phyloP scores from a whole-genome alignment of 2,113 vertebrate genomes.

The Chionomys nivalis region DNA sequence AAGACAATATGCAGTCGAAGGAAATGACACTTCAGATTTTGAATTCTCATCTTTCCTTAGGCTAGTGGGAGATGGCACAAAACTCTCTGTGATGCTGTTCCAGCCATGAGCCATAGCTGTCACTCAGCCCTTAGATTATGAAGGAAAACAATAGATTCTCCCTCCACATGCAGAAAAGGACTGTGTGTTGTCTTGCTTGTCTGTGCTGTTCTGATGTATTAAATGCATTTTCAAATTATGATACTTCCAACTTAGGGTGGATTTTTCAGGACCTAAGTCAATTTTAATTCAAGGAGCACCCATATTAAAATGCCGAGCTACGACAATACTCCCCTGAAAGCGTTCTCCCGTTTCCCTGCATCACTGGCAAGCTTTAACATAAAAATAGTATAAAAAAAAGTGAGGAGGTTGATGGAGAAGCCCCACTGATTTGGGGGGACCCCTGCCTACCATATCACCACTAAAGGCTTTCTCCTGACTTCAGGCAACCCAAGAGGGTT shows the following conservation, averaged over 20 bases:
- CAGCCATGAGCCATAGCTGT: neutral
- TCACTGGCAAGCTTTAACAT: neutral
- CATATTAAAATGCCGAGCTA: neutral
- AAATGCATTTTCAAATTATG: neutral
- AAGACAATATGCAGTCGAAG: neutral
- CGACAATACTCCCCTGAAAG: neutral
- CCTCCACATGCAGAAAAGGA: neutral
- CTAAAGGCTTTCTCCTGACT: slow-evolving; percentile 22
- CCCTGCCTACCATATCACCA: neutral
- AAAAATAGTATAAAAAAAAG: neutral
- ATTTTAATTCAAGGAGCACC: neutral
- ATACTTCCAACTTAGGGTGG: neutral
- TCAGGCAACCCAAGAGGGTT: slow-evolving; percentile 19
- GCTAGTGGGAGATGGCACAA: neutral
- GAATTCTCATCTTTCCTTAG: neutral
- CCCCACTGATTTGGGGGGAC: neutral
- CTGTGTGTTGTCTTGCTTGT: neutral
- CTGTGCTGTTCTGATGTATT: neutral
- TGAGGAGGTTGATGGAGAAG: neutral
- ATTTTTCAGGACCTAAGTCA: neutral
- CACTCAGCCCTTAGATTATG: neutral
- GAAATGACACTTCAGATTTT: neutral
- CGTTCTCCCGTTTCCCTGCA: neutral
- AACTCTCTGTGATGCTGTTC: neutral
- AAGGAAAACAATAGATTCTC: neutral